phyloP scores from a whole-genome alignment of 2,797 vertebrate species.

The Melopsittacus undulatus region DNA sequence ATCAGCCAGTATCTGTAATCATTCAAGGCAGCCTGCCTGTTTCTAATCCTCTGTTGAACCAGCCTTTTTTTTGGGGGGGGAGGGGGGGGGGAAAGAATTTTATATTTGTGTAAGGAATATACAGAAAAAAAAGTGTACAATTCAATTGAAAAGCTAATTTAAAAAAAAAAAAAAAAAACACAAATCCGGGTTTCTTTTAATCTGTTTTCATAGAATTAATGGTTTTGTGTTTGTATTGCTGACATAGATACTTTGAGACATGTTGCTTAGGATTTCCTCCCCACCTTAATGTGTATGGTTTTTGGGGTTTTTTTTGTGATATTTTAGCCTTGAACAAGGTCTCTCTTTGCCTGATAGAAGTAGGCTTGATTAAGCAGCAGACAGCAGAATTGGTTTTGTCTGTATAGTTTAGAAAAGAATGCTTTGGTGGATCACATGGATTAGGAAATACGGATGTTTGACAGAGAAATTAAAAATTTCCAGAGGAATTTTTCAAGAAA shows the following conservation, averaged over 20 bases:
- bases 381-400: neutral
- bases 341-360: neutral
- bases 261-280: neutral
- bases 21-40: neutral
- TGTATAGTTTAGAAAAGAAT: neutral
- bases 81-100: fast-evolving
- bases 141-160: neutral
- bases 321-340: neutral
- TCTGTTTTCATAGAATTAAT: neutral
- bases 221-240: neutral
- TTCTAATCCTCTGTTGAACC: neutral
- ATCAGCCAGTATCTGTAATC: neutral
- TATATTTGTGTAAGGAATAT: neutral
- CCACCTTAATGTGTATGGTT: neutral
- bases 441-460: neutral
- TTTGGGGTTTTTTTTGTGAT: neutral
- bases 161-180: neutral
- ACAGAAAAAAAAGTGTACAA: neutral
- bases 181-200: neutral
- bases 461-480: neutral
- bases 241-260: neutral
- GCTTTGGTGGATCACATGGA: neutral
- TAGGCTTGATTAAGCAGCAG: neutral
- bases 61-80: neutral
- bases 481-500: neutral